Base-by-base conservation (phyloP, 23 tunicate species). In the Trididemnum nubilum region DNA sequence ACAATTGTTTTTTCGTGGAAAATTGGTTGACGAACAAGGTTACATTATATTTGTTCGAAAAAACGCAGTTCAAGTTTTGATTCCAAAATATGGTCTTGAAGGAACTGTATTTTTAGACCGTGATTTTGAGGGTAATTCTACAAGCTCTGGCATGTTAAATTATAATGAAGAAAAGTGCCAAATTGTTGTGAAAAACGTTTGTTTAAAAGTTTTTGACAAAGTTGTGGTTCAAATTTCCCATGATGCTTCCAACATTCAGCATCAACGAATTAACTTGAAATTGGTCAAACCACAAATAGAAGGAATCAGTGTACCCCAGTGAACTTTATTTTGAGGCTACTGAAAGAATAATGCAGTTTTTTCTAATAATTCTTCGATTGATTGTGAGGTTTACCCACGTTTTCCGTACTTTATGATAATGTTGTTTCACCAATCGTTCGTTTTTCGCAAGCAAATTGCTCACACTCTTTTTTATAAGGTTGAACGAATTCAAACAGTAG, bases 51-150 rank as follows among this genome's bases (percentile, higher is more conserved):
- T 80, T 63, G 98, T 86, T 34, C 57, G 91, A 34, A 89, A 94
- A 76, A 94, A 94, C 34, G 98, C 98, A 2, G 54, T 94, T 33
- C 90, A 85, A 34, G 98, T 94, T 22, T 54, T 94, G 65, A 94
- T 94, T 31, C 91, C 95, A 28, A 85, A 94, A 52, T 94, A 85
- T 77, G 98, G 98, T 1, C 36, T 94, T 33, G 98, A 94, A 72
- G 98, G 98, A 34, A 94, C 98, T 24, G 91, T 94, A 32, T 94
- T 94, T 78, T 44, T 94, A 57, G 95, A 94, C 66, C 84, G 90
- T 22, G 75, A 71, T 71, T 38, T 4, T 31, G 85, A 82, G 29
- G 93, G 89, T 0, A 78, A 84, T 50, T 49, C 80, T 28, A 73
- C 85, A 15, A 29, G 49, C 22, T 31, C 76, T 1, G 38, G 29